These are phyloP conservation scores for Dusona sp. DNA, from an alignment of 2,888 invertebrate species.

Conservation along the genomic window DNA sequence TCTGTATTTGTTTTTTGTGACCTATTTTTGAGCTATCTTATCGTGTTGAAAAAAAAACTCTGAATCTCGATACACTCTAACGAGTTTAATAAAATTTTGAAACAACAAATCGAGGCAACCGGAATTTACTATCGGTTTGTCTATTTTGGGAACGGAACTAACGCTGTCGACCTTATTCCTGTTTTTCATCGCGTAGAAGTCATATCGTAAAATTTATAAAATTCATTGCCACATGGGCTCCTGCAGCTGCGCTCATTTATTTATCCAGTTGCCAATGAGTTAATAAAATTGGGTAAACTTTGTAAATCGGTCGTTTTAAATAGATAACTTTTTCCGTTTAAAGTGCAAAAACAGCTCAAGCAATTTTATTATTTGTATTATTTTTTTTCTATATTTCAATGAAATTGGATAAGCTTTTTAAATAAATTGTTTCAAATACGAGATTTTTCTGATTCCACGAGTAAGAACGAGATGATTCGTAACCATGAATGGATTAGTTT, in stretches of 20 bases:
- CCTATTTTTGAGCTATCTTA: neutral
- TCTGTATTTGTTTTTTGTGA: neutral
- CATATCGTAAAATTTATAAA: neutral
- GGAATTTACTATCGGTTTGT: neutral
- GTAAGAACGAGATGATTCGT: neutral
- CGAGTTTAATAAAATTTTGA: neutral
- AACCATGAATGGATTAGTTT: constrained; percentile 7
- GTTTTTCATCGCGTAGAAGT: constrained; percentile 12
- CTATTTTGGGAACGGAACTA: neutral
- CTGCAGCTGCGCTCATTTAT: neutral
- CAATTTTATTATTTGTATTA: neutral
- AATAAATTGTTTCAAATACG: neutral
- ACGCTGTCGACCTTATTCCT: neutral
- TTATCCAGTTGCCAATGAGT: neutral
- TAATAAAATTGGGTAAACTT: neutral
- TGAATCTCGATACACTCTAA: neutral
- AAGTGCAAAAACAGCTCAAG: too few relatives aligned
- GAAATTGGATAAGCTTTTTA: neutral
- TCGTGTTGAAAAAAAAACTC: neutral
- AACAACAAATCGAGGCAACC: neutral
- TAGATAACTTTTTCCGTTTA: too few relatives aligned
- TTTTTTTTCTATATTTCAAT: neutral
- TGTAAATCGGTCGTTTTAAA: neutral
- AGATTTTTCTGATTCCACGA: neutral
- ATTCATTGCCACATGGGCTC: neutral